Evolutionary conservation across 2,797 vertebrate species (phyloP).

Genomic region (Ptychadena robeensis): DNA sequence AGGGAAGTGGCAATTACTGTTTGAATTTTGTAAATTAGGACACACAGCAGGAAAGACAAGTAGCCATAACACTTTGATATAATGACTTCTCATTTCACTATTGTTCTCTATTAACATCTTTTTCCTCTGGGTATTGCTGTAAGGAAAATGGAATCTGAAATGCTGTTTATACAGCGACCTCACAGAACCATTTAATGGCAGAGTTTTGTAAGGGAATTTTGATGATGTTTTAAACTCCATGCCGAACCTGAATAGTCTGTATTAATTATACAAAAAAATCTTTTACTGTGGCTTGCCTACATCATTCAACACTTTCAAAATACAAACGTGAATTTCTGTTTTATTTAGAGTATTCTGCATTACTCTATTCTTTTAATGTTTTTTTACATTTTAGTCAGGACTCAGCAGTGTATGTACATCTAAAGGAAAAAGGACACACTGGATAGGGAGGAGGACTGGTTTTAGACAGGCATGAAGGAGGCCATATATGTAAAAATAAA

Average conservation of each 20-base stretch:
- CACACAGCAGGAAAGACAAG: conserved; percentile 16
- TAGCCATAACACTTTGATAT: background rate
- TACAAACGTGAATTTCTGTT: no score
- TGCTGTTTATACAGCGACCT: background rate
- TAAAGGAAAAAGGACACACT: no score
- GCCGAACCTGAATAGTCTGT: background rate
- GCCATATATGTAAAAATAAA: no score
- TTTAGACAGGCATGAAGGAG: no score
- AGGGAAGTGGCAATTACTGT: background rate
- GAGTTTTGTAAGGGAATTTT: background rate
- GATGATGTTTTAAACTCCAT: background rate
- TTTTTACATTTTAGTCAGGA: no score
- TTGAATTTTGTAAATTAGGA: conserved; percentile 18
- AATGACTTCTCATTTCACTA: background rate
- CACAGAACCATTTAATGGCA: background rate
- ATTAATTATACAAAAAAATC: background rate
- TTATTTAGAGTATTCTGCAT: no score
- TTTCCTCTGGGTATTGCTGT: background rate
- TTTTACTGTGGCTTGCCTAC: background rate
- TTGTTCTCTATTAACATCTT: conserved; percentile 19
- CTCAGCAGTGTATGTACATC: no score
- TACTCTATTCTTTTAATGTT: no score
- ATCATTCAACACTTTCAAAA: no score
- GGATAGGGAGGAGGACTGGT: no score
- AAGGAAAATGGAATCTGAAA: conserved; percentile 3